These are phyloP conservation scores for Halcyon leucocephala DNA, from an alignment of 2,797 vertebrate species.

Conservation along the genomic window DNA sequence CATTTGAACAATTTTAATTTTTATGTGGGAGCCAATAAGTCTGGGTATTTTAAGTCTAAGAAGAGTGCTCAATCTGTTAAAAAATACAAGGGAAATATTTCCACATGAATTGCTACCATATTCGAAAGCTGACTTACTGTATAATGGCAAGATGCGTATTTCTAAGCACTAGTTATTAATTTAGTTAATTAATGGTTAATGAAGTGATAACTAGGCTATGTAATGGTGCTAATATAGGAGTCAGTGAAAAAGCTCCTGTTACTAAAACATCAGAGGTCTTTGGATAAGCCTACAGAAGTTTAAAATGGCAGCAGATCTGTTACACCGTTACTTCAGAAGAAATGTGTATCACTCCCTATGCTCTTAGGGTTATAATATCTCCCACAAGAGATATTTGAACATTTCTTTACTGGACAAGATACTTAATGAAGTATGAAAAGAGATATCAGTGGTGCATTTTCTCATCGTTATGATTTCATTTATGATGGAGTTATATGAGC, in stretches of 20 bases:
- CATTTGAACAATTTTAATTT: conserved; percentile 23
- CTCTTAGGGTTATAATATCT: background rate
- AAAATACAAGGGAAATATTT: background rate
- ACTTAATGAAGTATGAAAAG: background rate
- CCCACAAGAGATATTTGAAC: background rate
- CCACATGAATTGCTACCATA: background rate
- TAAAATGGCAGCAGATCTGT: background rate
- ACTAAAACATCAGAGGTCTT: background rate
- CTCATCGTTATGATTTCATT: background rate
- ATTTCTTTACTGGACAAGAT: background rate
- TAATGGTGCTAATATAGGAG: background rate
- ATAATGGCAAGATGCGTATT: background rate
- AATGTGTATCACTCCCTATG: background rate
- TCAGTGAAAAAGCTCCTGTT: background rate
- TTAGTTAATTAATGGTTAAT: background rate
- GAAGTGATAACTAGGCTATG: background rate
- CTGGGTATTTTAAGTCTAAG: conserved; percentile 35
- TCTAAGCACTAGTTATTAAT: background rate
- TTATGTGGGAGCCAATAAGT: conserved; percentile 22
- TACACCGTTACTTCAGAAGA: background rate
- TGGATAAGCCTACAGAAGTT: background rate
- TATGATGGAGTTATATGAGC: background rate
- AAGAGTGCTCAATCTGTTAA: background rate
- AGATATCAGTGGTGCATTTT: background rate
- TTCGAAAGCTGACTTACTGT: background rate